phyloP scores from a whole-genome alignment of 2,888 invertebrate species.

The Phrixothrix hirtus region DNA sequence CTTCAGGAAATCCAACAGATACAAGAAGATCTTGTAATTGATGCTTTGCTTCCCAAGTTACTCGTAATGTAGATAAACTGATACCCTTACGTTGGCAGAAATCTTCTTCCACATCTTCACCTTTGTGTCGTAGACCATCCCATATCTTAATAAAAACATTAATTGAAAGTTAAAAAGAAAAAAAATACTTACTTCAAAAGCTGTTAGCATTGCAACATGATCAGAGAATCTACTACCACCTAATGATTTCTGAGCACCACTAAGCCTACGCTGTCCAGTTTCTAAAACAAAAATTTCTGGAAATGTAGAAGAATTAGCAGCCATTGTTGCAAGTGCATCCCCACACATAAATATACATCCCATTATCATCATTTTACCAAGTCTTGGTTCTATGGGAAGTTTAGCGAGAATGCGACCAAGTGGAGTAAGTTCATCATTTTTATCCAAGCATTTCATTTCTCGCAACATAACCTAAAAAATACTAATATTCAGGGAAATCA shows the following conservation, averaged over 20 bases:
- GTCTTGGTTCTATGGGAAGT: constrained; percentile 91
- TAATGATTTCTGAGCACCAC: constrained; percentile 82
- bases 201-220: constrained; percentile 93
- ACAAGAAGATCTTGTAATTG: constrained; percentile 64
- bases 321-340: constrained; percentile 90
- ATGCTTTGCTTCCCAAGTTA: constrained; percentile 88
- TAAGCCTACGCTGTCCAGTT: constrained; percentile 73
- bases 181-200: constrained; percentile 68
- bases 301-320: constrained; percentile 93
- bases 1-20: constrained; percentile 86
- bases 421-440: constrained; percentile 82
- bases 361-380: constrained; percentile 96
- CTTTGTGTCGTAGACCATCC: constrained; percentile 69
- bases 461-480: constrained; percentile 54
- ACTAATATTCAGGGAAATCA: background rate
- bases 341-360: constrained; percentile 90
- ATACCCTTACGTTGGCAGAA: constrained; percentile 94
- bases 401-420: constrained; percentile 92
- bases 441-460: constrained; percentile 91
- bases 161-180: too few relatives aligned
- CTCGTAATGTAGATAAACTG: constrained; percentile 84
- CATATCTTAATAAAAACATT: too few relatives aligned
- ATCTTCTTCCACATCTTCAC: constrained; percentile 74
- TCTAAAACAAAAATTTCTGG: constrained; percentile 91
- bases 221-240: constrained; percentile 89